phyloP scores from a whole-genome alignment of 2,888 invertebrate genomes.

The Nebria salina region DNA sequence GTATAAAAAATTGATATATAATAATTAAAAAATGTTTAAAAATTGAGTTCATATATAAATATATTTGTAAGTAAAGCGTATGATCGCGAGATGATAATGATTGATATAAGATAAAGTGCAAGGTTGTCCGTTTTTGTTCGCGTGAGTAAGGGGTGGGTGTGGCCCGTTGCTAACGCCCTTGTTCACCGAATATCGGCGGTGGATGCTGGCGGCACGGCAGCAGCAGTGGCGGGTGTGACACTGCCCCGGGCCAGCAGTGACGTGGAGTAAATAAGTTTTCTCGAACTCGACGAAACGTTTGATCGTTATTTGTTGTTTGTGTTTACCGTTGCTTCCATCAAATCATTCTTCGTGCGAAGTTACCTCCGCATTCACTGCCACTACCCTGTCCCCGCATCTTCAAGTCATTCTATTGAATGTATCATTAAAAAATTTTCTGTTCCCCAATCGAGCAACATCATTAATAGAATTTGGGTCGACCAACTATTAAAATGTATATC shows the following conservation, averaged over 20 bases:
- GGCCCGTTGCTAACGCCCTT: constrained; percentile 1
- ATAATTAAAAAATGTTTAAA: too few species aligned
- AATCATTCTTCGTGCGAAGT: not conserved
- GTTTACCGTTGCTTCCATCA: constrained; percentile 22
- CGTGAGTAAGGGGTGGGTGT: not conserved
- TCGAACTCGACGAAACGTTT: constrained; percentile 32
- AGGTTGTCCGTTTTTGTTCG: not conserved
- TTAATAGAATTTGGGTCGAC: not conserved
- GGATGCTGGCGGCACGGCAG: not conserved
- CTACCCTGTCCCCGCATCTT: not conserved
- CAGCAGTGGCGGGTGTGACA: not conserved
- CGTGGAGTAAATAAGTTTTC: constrained; percentile 40
- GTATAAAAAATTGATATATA: too few species aligned
- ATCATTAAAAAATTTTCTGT: not conserved
- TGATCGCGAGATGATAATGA: not conserved
- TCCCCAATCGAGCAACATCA: not conserved
- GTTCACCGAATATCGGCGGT: not conserved
- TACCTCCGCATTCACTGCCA: not conserved
- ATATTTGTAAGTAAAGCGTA: too few species aligned
- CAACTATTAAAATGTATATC: not conserved
- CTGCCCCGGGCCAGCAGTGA: constrained; percentile 10
- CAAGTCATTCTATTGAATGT: not conserved
- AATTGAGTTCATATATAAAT: too few species aligned
- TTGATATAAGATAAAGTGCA: not conserved
- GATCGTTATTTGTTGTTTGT: constrained; percentile 43